Percentiles rank a stretch among this genome's conserved stretches.
Evolutionary conservation across 53 echinoderm and acorn worm species (phyloP).

Genomic region (Patiria pectinifera): DNA sequence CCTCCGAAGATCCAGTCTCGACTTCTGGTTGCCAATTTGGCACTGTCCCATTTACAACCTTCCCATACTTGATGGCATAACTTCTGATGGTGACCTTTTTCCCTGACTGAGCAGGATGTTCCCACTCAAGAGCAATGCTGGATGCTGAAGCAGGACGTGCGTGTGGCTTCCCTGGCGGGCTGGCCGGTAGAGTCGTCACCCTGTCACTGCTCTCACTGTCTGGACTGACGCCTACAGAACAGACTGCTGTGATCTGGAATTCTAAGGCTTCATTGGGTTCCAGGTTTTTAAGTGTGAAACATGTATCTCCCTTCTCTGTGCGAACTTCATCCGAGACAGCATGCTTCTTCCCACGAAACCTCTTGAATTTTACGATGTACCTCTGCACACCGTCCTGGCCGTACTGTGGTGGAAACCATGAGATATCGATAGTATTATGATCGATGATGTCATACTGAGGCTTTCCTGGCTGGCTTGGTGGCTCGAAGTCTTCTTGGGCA

Average conservation of each 20-base stretch:
- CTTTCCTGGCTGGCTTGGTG: constrained; percentile 55
- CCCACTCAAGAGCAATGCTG: constrained; percentile 54
- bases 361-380: constrained; percentile 54
- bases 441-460: background rate
- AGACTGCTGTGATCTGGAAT: constrained; percentile 44
- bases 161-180: constrained; percentile 43
- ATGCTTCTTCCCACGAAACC: constrained; percentile 19
- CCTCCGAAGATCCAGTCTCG: background rate
- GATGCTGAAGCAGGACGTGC: constrained; percentile 15
- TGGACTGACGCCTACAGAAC: constrained; percentile 42
- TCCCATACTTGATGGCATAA: constrained; percentile 34
- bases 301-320: background rate
- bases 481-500: constrained; percentile 60
- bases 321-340: background rate
- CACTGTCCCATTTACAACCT: background rate
- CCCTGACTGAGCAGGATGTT: constrained; percentile 48
- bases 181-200: constrained; percentile 55
- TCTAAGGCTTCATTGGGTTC: constrained; percentile 33
- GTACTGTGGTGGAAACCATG: constrained; percentile 58
- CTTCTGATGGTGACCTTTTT: background rate
- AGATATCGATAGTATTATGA: constrained; percentile 28
- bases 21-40: background rate
- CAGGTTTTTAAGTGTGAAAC: constrained; percentile 3
- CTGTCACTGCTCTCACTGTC: constrained; percentile 13
- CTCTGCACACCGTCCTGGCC: constrained; percentile 10